phyloP scores from a whole-genome alignment of 2,888 invertebrate genomes.

The Tinea semifulvella region DNA sequence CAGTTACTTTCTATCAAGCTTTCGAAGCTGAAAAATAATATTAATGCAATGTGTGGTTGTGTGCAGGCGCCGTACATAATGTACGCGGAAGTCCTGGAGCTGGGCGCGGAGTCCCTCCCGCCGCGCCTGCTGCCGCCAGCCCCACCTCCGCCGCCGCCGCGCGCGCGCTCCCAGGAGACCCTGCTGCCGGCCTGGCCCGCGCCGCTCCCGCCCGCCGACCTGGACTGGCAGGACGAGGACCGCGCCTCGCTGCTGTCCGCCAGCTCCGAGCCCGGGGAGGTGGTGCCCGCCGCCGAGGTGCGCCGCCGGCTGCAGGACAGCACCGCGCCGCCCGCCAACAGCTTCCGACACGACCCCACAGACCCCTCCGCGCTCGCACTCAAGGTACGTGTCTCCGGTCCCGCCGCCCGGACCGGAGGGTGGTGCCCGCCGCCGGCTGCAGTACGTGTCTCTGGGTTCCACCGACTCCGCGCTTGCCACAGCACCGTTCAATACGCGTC shows the following conservation, averaged over 20 bases:
- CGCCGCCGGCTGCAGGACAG: slow-evolving; percentile 84
- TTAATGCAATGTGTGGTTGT: too few species aligned
- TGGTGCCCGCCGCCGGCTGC: too few species aligned
- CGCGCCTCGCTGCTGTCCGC: slow-evolving; percentile 52
- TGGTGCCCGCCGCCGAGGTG: slow-evolving; percentile 88
- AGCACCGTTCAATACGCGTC: too few species aligned
- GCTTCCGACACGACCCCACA: slow-evolving; percentile 92
- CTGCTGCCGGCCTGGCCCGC: slow-evolving; percentile 69
- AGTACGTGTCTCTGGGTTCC: too few species aligned
- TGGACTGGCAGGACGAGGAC: slow-evolving; percentile 35
- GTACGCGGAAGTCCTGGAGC: slow-evolving; percentile 95
- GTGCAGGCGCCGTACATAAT: slow-evolving; percentile 91
- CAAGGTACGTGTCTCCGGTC: slow-evolving; percentile 75
- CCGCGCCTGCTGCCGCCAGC: slow-evolving; percentile 83
- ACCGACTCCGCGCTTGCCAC: too few species aligned
- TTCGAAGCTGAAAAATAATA: too few species aligned
- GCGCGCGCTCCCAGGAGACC: slow-evolving; percentile 95
- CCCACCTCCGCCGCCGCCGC: slow-evolving; percentile 76
- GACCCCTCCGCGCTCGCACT: slow-evolving; percentile 98
- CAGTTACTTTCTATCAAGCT: too few species aligned
- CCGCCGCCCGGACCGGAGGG: too few species aligned
- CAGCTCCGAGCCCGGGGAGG: too few species aligned
- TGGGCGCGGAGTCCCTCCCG: slow-evolving; percentile 79
- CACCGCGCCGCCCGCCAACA: slow-evolving; percentile 64
- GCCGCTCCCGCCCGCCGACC: slow-evolving; percentile 40